Evolutionary conservation across 2,888 invertebrate species (phyloP).

Genomic region (Allacma fusca): DNA sequence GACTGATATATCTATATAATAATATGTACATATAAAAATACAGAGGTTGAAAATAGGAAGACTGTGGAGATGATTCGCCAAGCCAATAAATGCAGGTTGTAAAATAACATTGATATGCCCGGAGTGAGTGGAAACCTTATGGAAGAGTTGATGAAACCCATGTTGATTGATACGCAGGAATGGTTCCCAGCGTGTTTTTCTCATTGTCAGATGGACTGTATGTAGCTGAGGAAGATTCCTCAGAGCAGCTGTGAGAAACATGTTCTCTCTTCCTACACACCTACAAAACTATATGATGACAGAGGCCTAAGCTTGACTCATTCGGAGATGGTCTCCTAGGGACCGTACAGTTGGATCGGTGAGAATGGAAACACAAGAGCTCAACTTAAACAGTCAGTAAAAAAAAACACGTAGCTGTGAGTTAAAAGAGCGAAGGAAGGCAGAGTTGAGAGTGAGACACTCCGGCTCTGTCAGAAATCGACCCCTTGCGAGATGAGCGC

Average conservation of each 20-base stretch:
- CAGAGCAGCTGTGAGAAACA: conserved; percentile 2
- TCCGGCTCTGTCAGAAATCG: not conserved
- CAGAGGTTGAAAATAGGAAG: not conserved
- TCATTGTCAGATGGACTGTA: conserved; percentile 16
- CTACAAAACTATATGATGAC: too few relatives aligned
- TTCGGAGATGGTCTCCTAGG: conserved; percentile 8
- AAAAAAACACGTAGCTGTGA: conserved; percentile 18
- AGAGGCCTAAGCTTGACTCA: not conserved
- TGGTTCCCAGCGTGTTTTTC: not conserved
- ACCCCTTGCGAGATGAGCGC: not conserved
- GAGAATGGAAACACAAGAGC: conserved; percentile 24
- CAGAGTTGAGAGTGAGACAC: not conserved
- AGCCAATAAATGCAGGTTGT: conserved; percentile 19
- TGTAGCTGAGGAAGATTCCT: not conserved
- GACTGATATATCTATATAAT: too few relatives aligned
- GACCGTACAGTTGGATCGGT: conserved; percentile 29
- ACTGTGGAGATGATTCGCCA: not conserved
- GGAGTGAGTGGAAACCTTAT: conserved; percentile 10
- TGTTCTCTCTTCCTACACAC: not conserved
- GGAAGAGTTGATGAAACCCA: conserved; percentile 16
- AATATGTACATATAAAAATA: not conserved
- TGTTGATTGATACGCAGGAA: conserved; percentile 1
- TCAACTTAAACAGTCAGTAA: conserved; percentile 28
- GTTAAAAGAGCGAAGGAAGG: not conserved
- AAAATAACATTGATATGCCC: conserved; percentile 16